phyloP scores from a whole-genome alignment of 2,113 vertebrate species.

The Nibea coibor region DNA sequence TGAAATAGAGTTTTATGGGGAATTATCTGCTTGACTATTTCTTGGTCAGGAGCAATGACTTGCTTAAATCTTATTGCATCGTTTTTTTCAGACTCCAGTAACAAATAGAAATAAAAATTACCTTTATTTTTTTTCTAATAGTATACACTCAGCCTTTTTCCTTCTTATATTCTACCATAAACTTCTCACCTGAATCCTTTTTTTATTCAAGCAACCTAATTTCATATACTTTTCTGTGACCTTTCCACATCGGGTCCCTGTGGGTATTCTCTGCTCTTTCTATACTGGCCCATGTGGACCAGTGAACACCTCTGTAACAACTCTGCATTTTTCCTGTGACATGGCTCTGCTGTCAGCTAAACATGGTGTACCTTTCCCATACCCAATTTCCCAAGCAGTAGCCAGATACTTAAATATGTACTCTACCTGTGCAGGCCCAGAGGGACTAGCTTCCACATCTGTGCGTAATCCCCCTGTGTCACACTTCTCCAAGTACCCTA shows the following conservation, averaged over 20 bases:
- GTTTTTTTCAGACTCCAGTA: neutral
- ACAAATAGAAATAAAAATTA: neutral
- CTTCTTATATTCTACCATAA: conserved; percentile 7
- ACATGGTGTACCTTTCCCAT: neutral
- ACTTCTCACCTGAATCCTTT: neutral
- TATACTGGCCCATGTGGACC: neutral
- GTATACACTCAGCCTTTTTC: neutral
- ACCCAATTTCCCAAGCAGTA: conserved; percentile 18
- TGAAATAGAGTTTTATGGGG: neutral
- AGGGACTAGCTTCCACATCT: conserved; percentile 51
- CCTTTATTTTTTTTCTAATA: neutral
- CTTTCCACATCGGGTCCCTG: conserved; percentile 10
- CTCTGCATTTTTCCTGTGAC: neutral
- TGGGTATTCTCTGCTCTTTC: neutral
- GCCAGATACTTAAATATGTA: conserved; percentile 5
- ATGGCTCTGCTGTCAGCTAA: conserved; percentile 21
- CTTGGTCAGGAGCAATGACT: neutral
- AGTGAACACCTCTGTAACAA: conserved; percentile 12
- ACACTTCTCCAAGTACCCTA: conserved; percentile 38
- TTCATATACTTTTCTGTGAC: conserved; percentile 23
- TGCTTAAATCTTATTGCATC: neutral
- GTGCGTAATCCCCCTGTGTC: conserved; percentile 32
- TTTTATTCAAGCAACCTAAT: neutral
- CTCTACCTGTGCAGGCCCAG: conserved; percentile 17
- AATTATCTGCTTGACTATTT: no score